Conservation (phyloP, 2,113 vertebrate genomes). For the Clarias gariepinus region DNA sequence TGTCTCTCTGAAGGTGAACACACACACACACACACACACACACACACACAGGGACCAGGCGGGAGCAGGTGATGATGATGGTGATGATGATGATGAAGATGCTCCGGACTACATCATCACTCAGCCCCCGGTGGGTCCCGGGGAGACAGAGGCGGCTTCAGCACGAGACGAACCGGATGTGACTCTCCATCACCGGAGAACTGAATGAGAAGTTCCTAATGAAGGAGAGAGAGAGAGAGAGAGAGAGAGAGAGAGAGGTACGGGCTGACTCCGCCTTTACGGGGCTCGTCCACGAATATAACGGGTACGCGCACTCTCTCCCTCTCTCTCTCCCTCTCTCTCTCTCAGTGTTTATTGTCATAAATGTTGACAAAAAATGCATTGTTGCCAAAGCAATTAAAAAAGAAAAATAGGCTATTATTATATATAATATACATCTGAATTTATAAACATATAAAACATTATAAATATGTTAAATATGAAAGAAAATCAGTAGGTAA, state of each 20-base stretch:
- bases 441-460: no score
- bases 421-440: no score
- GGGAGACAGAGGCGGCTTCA: background rate
- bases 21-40: background rate
- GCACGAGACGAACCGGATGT: background rate
- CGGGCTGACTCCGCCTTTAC: background rate
- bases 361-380: no score
- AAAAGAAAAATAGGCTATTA: no score
- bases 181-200: background rate
- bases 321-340: slow-evolving; percentile 34
- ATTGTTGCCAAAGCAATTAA: no score
- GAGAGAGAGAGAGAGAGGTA: no score
- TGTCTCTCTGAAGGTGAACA: slow-evolving; percentile 19
- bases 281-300: background rate
- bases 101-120: background rate
- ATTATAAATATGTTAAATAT: no score
- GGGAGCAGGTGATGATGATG: background rate
- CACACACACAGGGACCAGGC: background rate
- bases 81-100: background rate
- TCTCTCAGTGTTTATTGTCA: background rate
- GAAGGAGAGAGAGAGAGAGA: background rate
- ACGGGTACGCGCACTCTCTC: background rate
- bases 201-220: slow-evolving; percentile 7
- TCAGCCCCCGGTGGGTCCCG: background rate
- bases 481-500: no score